A percentile compares a stretch with the other conserved stretches of the same genome.
phyloP scores from a whole-genome alignment of 2,113 vertebrate genomes.

The Platycercus adscitus region DNA sequence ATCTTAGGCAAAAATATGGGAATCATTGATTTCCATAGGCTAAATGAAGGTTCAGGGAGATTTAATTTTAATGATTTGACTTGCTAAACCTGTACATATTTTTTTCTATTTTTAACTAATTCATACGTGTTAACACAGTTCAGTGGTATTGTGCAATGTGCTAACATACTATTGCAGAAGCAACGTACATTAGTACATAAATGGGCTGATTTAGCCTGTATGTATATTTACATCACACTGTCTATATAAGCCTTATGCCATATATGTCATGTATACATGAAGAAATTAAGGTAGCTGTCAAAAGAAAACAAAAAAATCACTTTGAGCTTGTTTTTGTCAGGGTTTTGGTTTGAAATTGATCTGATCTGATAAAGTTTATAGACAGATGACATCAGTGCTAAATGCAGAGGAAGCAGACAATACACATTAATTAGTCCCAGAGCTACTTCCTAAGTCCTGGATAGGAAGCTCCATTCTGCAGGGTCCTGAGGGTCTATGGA shows the following conservation, averaged over 20 bases:
- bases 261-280: background rate
- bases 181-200: background rate
- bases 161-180: background rate
- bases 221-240: fast-evolving
- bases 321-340: slow-evolving; percentile 53
- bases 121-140: background rate
- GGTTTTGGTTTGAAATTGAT: slow-evolving; percentile 57
- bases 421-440: slow-evolving; percentile 61
- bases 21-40: background rate
- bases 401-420: slow-evolving; percentile 66
- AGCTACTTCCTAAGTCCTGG: slow-evolving; percentile 52
- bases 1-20: background rate
- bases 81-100: background rate
- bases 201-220: background rate
- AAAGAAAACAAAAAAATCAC: background rate
- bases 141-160: background rate
- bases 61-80: background rate
- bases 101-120: background rate
- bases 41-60: background rate
- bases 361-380: slow-evolving; percentile 53
- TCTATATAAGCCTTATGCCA: background rate
- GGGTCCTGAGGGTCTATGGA: background rate
- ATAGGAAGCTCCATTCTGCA: background rate
- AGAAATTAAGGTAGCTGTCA: background rate
- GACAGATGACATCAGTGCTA: slow-evolving; percentile 64